Percentiles rank a stretch among this genome's conserved stretches.
Conservation (phyloP, 1,140 invertebrate species). For the Scaptomyza hsui region DNA sequence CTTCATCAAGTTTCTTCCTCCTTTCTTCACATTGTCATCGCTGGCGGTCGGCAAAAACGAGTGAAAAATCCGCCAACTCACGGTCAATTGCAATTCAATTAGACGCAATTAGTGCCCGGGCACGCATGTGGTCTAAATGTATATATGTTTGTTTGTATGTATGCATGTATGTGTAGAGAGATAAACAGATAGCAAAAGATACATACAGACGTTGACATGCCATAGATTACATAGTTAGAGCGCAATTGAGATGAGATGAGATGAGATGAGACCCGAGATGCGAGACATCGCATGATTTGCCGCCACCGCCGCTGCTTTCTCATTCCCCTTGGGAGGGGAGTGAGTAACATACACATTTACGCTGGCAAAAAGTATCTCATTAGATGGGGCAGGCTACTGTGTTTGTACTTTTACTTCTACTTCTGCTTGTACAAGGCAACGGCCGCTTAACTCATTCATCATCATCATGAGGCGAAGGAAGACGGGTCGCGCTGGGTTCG, state of each 20-base stretch:
- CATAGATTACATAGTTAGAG: slow-evolving; percentile 75
- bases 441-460: slow-evolving; percentile 81
- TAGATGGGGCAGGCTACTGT: slow-evolving; percentile 58
- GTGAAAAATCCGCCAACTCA: slow-evolving; percentile 80
- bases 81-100: slow-evolving; percentile 82
- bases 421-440: slow-evolving; percentile 54
- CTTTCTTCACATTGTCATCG: slow-evolving; percentile 5
- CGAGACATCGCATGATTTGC: slow-evolving; percentile 3
- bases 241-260: slow-evolving; percentile 23
- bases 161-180: slow-evolving; percentile 16
- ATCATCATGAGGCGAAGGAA: slow-evolving; percentile 57
- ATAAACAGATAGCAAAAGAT: slow-evolving; percentile 36
- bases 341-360: slow-evolving; percentile 9
- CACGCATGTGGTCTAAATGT: slow-evolving; percentile 57
- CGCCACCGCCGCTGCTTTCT: background rate
- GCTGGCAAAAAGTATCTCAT: slow-evolving; percentile 73
- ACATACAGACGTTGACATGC: slow-evolving; percentile 56
- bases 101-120: slow-evolving; percentile 75
- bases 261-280: slow-evolving; percentile 2
- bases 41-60: slow-evolving; percentile 56
- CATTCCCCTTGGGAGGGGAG: background rate
- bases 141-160: slow-evolving; percentile 14
- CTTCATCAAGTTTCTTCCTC: slow-evolving; percentile 61
- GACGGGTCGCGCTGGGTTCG: background rate
- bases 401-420: too few species aligned